Evolutionary conservation across 30 jellyfish, hydroid and myxozoan genomes (phyloP).

Genomic region (Turritopsis dohrnii): DNA sequence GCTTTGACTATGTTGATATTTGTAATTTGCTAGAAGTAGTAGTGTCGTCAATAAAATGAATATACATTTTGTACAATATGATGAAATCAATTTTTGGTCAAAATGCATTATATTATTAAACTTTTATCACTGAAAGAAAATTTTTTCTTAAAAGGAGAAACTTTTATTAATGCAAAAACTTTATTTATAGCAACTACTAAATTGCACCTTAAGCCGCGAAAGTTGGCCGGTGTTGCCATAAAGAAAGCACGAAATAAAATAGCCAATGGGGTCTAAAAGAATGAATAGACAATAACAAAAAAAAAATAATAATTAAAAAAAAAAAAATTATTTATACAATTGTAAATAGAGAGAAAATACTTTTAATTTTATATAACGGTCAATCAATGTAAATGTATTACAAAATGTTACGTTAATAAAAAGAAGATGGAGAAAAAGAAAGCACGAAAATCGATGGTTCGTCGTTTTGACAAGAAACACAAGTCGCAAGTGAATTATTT

Average conservation of each 20-base stretch:
- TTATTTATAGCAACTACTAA: not conserved
- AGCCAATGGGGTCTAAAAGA: too few species aligned
- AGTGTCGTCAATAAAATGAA: not conserved
- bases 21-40: not conserved
- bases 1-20: not conserved
- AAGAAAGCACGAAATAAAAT: not conserved
- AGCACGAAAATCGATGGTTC: slow-evolving; percentile 1
- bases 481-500: not conserved
- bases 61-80: not conserved
- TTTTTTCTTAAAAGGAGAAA: not conserved
- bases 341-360: too few species aligned
- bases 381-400: too few species aligned
- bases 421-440: too few species aligned
- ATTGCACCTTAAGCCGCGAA: not conserved
- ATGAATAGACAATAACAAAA: too few species aligned
- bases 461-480: slow-evolving; percentile 1
- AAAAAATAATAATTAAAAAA: too few species aligned
- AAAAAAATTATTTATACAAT: too few species aligned
- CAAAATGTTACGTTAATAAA: too few species aligned
- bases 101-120: not conserved
- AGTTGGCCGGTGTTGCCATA: not conserved
- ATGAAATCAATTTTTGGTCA: not conserved
- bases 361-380: too few species aligned
- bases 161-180: not conserved
- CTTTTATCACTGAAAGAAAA: not conserved